Evolutionary conservation across 2,888 invertebrate species (phyloP).

Genomic region (Subacronicta megacephala): DNA sequence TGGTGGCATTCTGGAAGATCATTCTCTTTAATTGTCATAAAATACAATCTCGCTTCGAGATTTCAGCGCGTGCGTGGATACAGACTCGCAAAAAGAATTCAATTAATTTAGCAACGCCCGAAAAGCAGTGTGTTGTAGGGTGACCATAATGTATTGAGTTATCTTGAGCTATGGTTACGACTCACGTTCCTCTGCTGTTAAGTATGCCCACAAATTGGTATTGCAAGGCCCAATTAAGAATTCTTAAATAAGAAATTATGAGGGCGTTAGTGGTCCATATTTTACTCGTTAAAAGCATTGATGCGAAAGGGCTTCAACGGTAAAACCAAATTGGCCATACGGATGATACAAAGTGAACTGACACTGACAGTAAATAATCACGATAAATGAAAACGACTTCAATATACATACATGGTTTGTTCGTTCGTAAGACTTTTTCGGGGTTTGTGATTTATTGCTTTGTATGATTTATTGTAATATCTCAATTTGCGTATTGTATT

Average conservation of each 20-base stretch:
- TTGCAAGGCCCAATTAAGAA: constrained; percentile 20
- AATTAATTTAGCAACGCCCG: constrained; percentile 76
- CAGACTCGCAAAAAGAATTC: constrained; percentile 67
- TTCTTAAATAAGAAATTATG: neutral
- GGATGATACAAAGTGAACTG: constrained; percentile 5
- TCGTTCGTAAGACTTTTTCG: constrained; percentile 22
- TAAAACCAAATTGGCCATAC: constrained; percentile 15
- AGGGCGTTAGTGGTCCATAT: constrained; percentile 1
- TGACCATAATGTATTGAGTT: constrained; percentile 67
- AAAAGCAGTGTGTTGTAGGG: constrained; percentile 71
- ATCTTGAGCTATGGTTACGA: constrained; percentile 67
- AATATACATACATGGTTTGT: constrained; percentile 23
- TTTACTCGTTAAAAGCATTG: constrained; percentile 5
- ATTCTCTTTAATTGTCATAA: constrained; percentile 68
- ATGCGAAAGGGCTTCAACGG: neutral
- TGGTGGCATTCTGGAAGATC: constrained; percentile 49
- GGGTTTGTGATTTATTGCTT: constrained; percentile 35
- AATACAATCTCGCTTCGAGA: constrained; percentile 65
- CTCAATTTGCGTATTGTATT: constrained; percentile 51
- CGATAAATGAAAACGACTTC: constrained; percentile 54
- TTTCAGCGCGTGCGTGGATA: constrained; percentile 65
- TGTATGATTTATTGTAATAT: constrained; percentile 48
- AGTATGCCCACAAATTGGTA: constrained; percentile 56
- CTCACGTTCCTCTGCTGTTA: constrained; percentile 50
- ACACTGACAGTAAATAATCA: constrained; percentile 60